A percentile compares a stretch with the other conserved stretches of the same genome.
These are phyloP conservation scores for Adelognathus sp. DNA, from an alignment of 2,888 invertebrate genomes.

Conservation along the genomic window DNA sequence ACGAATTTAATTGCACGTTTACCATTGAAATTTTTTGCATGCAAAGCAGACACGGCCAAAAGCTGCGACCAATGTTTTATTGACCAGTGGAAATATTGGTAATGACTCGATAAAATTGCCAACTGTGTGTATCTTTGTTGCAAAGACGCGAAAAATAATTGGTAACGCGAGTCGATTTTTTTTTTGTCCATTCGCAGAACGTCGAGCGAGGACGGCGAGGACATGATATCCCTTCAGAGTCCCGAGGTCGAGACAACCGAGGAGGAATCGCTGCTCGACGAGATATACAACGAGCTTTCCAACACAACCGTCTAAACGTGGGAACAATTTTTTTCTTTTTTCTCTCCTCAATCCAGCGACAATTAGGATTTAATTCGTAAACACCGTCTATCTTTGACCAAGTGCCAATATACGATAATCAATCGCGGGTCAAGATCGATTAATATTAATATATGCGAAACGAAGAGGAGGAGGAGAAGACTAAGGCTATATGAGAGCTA, in stretches of 20 bases:
- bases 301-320: slow-evolving; percentile 75
- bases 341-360: too few relatives aligned
- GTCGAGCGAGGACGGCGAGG: slow-evolving; percentile 69
- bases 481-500: too few relatives aligned
- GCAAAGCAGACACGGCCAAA: slow-evolving; percentile 74
- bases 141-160: not conserved
- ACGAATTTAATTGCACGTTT: slow-evolving; percentile 28
- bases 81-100: slow-evolving; percentile 72
- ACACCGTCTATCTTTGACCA: slow-evolving; percentile 60
- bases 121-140: not conserved
- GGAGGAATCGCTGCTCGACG: slow-evolving; percentile 73
- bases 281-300: slow-evolving; percentile 78
- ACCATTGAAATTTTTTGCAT: slow-evolving; percentile 65
- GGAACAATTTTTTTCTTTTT: slow-evolving; percentile 70
- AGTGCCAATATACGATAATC: slow-evolving; percentile 59
- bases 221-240: slow-evolving; percentile 73
- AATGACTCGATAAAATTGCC: slow-evolving; percentile 58
- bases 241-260: slow-evolving; percentile 70
- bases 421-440: slow-evolving; percentile 27
- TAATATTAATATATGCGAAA: slow-evolving; percentile 10
- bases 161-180: not conserved
- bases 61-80: slow-evolving; percentile 69
- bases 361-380: slow-evolving; percentile 61
- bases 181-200: slow-evolving; percentile 71
- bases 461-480: slow-evolving; percentile 5